phyloP scores from a whole-genome alignment of 2,888 invertebrate species.

The Megaustenia siamemsis region DNA sequence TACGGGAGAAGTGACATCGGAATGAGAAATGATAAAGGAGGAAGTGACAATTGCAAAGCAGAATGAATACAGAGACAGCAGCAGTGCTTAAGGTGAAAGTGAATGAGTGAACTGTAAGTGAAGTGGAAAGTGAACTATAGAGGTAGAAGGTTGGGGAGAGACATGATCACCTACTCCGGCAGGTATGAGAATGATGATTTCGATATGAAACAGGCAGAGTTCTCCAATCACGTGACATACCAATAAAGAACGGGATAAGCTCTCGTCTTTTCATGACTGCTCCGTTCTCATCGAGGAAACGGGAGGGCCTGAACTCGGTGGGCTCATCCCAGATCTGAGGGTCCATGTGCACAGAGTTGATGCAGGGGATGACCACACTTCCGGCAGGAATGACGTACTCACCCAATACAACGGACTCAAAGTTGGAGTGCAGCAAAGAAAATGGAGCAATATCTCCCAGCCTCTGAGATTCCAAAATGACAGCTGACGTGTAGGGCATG shows the following conservation, averaged over 20 bases:
- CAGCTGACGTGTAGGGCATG: conserved; percentile 64
- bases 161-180: too few relatives aligned
- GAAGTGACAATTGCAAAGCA: too few relatives aligned
- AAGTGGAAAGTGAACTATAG: too few relatives aligned
- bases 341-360: conserved; percentile 72
- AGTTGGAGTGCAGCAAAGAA: conserved; percentile 65
- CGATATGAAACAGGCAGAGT: too few relatives aligned
- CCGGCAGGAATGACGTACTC: conserved; percentile 68
- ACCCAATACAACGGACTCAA: conserved; percentile 61
- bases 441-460: conserved; percentile 60
- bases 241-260: conserved; percentile 70
- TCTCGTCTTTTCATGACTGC: conserved; percentile 63
- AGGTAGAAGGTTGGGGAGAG: too few relatives aligned
- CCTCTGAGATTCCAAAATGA: conserved; percentile 66
- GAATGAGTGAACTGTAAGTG: too few relatives aligned
- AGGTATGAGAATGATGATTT: too few relatives aligned
- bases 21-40: too few relatives aligned
- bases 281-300: conserved; percentile 68
- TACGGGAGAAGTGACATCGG: too few relatives aligned
- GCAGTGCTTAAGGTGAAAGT: too few relatives aligned
- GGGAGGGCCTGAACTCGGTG: conserved; percentile 66
- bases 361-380: conserved; percentile 69
- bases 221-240: too few relatives aligned
- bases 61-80: too few relatives aligned
- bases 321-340: conserved; percentile 71